Evolutionary conservation across 2,113 vertebrate species (phyloP).

Genomic region (Oryzias curvinotus): DNA sequence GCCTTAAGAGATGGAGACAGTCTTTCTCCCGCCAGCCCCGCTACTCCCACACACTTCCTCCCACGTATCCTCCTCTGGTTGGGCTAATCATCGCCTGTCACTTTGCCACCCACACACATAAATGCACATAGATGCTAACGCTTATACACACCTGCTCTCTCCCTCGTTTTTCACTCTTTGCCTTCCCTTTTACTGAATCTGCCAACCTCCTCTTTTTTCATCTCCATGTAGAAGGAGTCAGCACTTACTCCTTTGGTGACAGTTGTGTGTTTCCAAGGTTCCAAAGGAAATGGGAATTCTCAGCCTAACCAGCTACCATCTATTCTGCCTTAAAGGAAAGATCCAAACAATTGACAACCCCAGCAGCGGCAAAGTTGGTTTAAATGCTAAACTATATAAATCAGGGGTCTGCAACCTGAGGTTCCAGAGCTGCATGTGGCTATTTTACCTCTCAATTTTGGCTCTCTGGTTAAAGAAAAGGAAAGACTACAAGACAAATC

Average conservation of each 20-base stretch:
- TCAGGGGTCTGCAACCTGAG: too few species aligned
- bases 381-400: slow-evolving; percentile 4
- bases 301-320: slow-evolving; percentile 22
- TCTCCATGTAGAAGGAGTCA: slow-evolving; percentile 27
- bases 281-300: slow-evolving; percentile 31
- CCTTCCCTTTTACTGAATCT: slow-evolving; percentile 24
- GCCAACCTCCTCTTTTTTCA: slow-evolving; percentile 25
- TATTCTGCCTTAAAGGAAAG: slow-evolving; percentile 22
- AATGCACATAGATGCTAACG: slow-evolving; percentile 8
- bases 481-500: too few species aligned
- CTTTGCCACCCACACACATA: slow-evolving; percentile 56
- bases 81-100: slow-evolving; percentile 73
- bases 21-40: slow-evolving; percentile 47
- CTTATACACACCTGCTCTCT: slow-evolving; percentile 29
- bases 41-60: slow-evolving; percentile 63
- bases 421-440: too few species aligned
- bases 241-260: slow-evolving; percentile 38
- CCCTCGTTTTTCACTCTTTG: slow-evolving; percentile 11
- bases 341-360: slow-evolving; percentile 31
- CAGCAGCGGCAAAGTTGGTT: slow-evolving; percentile 12
- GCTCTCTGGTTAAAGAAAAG: too few species aligned
- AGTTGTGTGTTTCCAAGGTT: slow-evolving; percentile 36
- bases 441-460: too few species aligned
- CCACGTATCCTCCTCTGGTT: slow-evolving; percentile 71
- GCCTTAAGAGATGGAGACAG: slow-evolving; percentile 41